phyloP scores from a whole-genome alignment of 2,797 vertebrate species.

The Podarcis lilfordi region DNA sequence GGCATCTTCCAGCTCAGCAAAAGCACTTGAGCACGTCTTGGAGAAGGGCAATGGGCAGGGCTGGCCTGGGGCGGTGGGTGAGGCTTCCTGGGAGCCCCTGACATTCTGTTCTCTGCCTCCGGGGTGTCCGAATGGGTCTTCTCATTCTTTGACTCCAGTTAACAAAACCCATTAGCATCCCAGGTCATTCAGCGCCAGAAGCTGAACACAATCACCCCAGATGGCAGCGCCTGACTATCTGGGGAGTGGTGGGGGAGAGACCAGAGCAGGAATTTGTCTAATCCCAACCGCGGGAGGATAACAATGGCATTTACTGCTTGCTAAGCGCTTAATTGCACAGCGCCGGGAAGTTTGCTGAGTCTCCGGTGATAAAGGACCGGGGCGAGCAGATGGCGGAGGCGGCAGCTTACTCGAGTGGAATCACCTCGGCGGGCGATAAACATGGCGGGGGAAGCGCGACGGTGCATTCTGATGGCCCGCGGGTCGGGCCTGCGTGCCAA shows the following conservation, averaged over 20 bases:
- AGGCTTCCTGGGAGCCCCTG: too few species aligned
- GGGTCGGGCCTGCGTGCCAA: fast-evolving
- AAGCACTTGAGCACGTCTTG: too few species aligned
- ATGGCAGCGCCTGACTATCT: background rate
- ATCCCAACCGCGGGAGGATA: background rate
- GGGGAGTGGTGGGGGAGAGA: background rate
- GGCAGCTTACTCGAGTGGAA: background rate
- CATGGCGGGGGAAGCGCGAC: background rate
- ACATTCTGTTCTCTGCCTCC: too few species aligned
- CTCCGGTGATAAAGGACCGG: background rate
- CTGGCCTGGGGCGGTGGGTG: too few species aligned
- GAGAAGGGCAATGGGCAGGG: too few species aligned
- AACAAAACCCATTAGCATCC: background rate
- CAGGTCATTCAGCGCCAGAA: background rate
- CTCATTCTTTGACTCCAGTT: too few species aligned
- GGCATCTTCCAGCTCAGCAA: too few species aligned
- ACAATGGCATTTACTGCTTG: background rate
- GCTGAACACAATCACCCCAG: background rate
- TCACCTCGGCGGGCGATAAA: background rate
- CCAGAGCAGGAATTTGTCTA: background rate
- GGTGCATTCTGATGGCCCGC: background rate
- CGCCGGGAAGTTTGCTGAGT: background rate
- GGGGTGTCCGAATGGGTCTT: too few species aligned
- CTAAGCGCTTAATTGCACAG: background rate
- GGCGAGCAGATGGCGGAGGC: fast-evolving